phyloP scores from a whole-genome alignment of 2,113 vertebrate species.

The Vidua chalybeata region DNA sequence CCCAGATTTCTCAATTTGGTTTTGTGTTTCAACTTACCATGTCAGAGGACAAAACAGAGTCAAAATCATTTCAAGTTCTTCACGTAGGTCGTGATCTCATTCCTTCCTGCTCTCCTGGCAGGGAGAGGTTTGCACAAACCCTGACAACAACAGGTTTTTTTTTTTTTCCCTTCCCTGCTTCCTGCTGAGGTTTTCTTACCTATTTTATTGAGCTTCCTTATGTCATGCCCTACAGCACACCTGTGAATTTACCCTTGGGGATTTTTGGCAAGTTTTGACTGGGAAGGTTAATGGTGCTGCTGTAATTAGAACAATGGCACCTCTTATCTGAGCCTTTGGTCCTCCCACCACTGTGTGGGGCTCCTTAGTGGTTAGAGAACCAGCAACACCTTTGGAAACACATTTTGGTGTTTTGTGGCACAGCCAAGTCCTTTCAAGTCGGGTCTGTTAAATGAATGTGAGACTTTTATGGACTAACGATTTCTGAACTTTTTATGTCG shows the following conservation, averaged over 20 bases:
- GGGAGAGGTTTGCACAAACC: background rate
- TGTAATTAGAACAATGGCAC: background rate
- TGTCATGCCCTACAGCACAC: background rate
- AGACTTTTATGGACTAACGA: background rate
- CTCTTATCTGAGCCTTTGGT: background rate
- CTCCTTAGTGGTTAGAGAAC: background rate
- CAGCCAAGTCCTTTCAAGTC: background rate
- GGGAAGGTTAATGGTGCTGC: background rate
- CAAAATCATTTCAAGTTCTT: background rate
- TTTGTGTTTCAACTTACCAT: background rate
- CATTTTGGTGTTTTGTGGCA: background rate
- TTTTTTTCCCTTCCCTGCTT: background rate
- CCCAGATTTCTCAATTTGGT: background rate
- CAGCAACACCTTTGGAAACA: background rate
- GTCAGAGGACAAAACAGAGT: background rate
- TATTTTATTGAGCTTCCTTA: background rate
- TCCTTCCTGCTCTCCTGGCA: background rate
- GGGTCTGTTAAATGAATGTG: background rate
- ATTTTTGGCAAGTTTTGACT: background rate
- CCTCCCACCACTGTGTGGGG: accelerated
- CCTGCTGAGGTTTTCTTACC: background rate
- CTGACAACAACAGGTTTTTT: background rate
- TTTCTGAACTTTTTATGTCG: background rate
- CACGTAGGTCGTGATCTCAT: background rate
- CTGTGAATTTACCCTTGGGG: background rate